Base-by-base conservation (phyloP, 2,113 vertebrate species). In the Lynx canadensis region DNA sequence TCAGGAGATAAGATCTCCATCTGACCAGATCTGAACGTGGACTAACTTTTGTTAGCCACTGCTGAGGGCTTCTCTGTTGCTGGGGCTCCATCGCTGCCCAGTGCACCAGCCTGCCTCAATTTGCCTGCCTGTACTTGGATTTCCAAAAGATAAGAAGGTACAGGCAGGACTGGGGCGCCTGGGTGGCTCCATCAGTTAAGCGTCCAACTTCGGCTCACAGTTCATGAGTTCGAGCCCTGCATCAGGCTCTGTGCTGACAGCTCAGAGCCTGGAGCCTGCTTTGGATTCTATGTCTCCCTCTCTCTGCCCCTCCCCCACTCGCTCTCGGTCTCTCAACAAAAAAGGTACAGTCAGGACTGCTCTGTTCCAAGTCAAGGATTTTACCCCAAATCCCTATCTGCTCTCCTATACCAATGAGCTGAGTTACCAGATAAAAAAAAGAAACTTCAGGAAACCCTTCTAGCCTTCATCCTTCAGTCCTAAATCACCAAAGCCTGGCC, bases 141-240 rank as follows among this genome's bases (percentile, higher is more conserved):
- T 92, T 94, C 94, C 69, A 19, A 74, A 66, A 31, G 11, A 50
- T n/a, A 31, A 76, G 31, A 33, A 84, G 71, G 50, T 36, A 45
- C 27, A 78, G 36, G 50, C 57, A 45, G 29, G 80, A 18, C 12
- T 14, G 52, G 57, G 21, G 57, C 21, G 8, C 21, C 7, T 60
- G 57, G 57, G 21, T 8, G 57, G 57, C 21, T 60, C 57, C 21
- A 8, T 60, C 57, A 7, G 57, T 23, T 23, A 60, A 23, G 57
- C 57, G 9, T 23, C 57, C 18, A 18, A 60, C 57, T 60, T 60
- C 7, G 8, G 57, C 57, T 25, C 57, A 60, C 21, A 60, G 57
- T 60, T 60, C 57, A 21, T 60, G 19, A 21, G 57, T 60, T 60
- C 8, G 57, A 60, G 57, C 57, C 57, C 21, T 1, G 7, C 18